Conservation (phyloP, 2,113 vertebrate genomes). For the Ctenomys sociabilis region DNA sequence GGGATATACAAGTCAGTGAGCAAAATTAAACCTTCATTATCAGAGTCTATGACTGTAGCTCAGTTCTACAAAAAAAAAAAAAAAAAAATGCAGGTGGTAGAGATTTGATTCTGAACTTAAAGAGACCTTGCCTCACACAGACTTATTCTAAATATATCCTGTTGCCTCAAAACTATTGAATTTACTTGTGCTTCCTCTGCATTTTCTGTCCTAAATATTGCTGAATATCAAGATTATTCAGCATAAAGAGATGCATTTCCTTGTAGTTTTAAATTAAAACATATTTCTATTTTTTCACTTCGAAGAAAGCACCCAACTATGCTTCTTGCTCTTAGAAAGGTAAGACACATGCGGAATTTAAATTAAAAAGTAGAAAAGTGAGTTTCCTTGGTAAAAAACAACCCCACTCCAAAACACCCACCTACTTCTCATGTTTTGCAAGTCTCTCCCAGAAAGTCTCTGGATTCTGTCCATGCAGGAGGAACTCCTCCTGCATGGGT, state of each 20-base stretch:
- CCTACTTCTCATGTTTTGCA: background rate
- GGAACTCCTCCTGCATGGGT: background rate
- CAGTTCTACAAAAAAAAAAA: constrained; percentile 65
- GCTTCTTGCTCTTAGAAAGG: constrained; percentile 56
- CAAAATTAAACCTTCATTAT: constrained; percentile 76
- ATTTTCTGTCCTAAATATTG: constrained; percentile 74
- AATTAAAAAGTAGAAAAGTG: background rate
- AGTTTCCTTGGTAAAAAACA: background rate
- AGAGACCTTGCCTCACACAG: constrained; percentile 31
- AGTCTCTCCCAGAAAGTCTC: background rate
- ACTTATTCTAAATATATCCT: constrained; percentile 83
- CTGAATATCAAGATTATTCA: constrained; percentile 75
- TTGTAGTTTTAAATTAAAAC: constrained; percentile 77
- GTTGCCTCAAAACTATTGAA: constrained; percentile 74
- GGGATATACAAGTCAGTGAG: constrained; percentile 65
- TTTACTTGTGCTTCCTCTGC: constrained; percentile 76
- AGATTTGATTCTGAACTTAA: constrained; percentile 80
- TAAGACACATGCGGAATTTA: constrained; percentile 1
- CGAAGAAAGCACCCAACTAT: background rate
- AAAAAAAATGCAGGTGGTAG: constrained; percentile 66
- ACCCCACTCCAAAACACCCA: background rate
- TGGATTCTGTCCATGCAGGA: background rate
- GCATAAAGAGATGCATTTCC: constrained; percentile 77
- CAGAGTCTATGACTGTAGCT: constrained; percentile 52
- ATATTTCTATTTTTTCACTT: constrained; percentile 64